Conservation (phyloP, 2,113 vertebrate genomes). For the Xenus cinereus region DNA sequence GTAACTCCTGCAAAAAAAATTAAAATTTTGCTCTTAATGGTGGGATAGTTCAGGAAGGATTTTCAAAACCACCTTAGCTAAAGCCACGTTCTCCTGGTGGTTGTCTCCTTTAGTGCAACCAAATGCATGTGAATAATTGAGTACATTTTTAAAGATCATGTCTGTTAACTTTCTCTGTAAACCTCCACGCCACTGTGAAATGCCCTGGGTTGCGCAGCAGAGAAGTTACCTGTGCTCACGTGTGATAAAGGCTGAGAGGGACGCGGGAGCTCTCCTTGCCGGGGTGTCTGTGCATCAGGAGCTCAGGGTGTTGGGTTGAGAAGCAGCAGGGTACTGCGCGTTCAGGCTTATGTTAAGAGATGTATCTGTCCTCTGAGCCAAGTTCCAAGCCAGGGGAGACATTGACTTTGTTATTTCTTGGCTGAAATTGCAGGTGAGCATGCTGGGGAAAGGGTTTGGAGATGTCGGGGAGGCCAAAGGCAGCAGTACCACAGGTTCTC, state of each 20-base stretch:
- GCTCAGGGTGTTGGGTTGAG: background rate
- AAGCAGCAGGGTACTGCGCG: background rate
- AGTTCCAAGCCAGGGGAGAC: background rate
- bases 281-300: background rate
- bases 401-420: background rate
- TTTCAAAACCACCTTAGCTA: background rate
- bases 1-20: background rate
- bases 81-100: background rate
- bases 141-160: background rate
- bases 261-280: background rate
- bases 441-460: slow-evolving; percentile 92
- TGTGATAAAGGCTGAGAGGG: fast-evolving
- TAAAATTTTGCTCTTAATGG: background rate
- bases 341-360: background rate
- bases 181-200: fast-evolving
- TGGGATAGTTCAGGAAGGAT: background rate
- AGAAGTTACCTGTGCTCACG: background rate
- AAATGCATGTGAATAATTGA: background rate
- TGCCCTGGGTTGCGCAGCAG: background rate
- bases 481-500: slow-evolving; percentile 89
- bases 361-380: background rate
- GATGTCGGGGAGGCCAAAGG: slow-evolving; percentile 90
- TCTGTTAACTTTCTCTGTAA: background rate
- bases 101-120: background rate
- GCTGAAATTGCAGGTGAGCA: slow-evolving; percentile 83